Conservation (phyloP, 2,888 invertebrate genomes). For the Didymodactylos carnosus region DNA sequence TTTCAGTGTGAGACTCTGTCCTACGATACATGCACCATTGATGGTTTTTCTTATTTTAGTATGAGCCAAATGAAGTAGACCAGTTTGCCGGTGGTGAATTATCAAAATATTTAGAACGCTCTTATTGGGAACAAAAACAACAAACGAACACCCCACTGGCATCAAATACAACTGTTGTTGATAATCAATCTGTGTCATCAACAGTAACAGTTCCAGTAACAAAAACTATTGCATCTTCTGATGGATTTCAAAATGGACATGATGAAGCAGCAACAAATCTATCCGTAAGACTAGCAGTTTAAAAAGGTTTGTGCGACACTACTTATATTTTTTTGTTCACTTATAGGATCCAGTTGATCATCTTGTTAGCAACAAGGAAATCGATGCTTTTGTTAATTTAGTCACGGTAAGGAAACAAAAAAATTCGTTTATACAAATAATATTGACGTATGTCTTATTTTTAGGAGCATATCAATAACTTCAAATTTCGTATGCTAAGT, state of each 20-base stretch:
- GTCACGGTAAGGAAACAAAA: too few species aligned
- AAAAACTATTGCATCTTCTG: not conserved
- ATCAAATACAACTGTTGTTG: conserved; percentile 2
- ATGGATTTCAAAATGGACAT: not conserved
- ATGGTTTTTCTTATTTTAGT: too few species aligned
- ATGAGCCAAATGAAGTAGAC: too few species aligned
- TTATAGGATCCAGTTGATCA: not conserved
- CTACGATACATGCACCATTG: too few species aligned
- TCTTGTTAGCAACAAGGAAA: not conserved
- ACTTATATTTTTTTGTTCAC: not conserved
- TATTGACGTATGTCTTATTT: too few species aligned
- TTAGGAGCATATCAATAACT: conserved; percentile 37
- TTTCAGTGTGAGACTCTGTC: too few species aligned
- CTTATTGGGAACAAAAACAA: not conserved
- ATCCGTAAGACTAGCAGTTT: not conserved
- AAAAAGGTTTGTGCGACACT: too few species aligned
- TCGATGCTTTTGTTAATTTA: not conserved
- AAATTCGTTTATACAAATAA: too few species aligned
- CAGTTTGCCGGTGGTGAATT: too few species aligned
- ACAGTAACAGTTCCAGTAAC: not conserved
- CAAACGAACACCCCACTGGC: too few species aligned
- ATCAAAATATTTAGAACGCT: not conserved
- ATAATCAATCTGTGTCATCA: conserved; percentile 28
- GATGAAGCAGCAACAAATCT: not conserved
- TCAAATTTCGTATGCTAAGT: conserved; percentile 63